Evolutionary conservation across 1,140 invertebrate genomes (phyloP), one percentile per base, ranked within the genome.

Genomic region (Hyles vespertilio): DNA sequence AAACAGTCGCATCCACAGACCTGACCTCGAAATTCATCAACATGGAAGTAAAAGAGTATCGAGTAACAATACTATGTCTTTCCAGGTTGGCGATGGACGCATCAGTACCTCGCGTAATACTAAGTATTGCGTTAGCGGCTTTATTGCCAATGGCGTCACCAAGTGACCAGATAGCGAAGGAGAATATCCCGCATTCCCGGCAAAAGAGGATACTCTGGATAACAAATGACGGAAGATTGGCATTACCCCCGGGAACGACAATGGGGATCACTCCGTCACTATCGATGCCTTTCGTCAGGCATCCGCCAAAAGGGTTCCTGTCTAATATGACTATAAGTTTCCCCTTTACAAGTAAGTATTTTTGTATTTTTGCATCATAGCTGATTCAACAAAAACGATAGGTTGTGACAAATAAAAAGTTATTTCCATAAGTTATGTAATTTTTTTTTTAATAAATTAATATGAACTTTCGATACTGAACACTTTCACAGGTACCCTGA

Each of bases 271-370:
- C 94, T 2, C 95, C 95, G 3, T 95, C 95, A 5, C 82, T 96
- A 44, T 93, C 94, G 3, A 90, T 96, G 87, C 95, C 95, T 8
- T 93, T 96, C 72, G 94, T 96, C 0, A 90, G 95, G 56, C 94
- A 96, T 90, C 95, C 95, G 22, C 95, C 95, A 1, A 92, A 94
- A 72, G 95, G 95, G 50, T 96, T 96, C 80, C 92, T 95, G 60
- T 95, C 95, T 56, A 96, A 96, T 74, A 91, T 96, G 89, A 94
- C 95, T 32, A 92, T 96, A 72, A 96, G 94, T 87, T 92, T 96
- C 63, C 95, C 95, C n/a, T 95, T 96, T 78, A 95, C 95, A 72
- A 95, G 95, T 96, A 87, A 93, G 94, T 49, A 11, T 48, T n/a
- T 22, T 22, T 22, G 22, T 22, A 22, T 22, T 22, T 22, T 22